A percentile compares a stretch with the other conserved stretches of the same genome.
phyloP scores from a whole-genome alignment of 2,113 vertebrate species.

The Agelaius tricolor region DNA sequence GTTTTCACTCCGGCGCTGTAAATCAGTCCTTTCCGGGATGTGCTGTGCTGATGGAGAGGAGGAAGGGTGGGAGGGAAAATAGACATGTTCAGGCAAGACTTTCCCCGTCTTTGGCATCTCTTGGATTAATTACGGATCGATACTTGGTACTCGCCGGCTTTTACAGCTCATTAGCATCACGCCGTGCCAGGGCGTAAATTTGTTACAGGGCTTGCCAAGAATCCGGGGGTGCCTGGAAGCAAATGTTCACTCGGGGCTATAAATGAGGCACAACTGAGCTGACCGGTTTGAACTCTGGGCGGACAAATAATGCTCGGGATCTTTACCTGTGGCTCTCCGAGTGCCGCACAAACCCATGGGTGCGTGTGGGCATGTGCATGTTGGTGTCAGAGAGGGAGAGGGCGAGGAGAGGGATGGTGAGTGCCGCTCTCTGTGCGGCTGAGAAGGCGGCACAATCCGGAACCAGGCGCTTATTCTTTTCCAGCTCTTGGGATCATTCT shows the following conservation, averaged over 20 bases:
- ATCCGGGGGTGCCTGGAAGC: background rate
- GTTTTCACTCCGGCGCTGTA: background rate
- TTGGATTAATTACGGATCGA: slow-evolving; percentile 26
- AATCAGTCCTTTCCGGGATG: slow-evolving; percentile 17
- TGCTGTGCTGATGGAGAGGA: background rate
- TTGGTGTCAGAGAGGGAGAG: background rate
- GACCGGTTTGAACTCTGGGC: rapidly evolving
- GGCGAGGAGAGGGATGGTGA: background rate
- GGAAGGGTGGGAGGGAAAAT: background rate
- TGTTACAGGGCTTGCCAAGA: background rate
- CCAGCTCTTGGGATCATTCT: background rate
- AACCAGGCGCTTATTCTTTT: background rate
- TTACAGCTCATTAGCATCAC: slow-evolving; percentile 6
- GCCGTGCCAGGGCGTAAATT: background rate
- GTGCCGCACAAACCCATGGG: rapidly evolving
- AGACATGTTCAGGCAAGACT: background rate
- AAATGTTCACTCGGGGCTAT: background rate
- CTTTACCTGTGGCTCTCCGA: background rate
- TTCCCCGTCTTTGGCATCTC: background rate
- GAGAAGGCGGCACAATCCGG: background rate
- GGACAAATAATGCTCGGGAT: background rate
- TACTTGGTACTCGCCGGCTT: background rate
- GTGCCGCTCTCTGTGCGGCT: background rate
- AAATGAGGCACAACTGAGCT: background rate
- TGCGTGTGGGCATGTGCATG: background rate